A percentile compares a stretch with the other conserved stretches of the same genome.
phyloP scores from a whole-genome alignment of 2,113 vertebrate species.

The Pterocles burchelli region DNA sequence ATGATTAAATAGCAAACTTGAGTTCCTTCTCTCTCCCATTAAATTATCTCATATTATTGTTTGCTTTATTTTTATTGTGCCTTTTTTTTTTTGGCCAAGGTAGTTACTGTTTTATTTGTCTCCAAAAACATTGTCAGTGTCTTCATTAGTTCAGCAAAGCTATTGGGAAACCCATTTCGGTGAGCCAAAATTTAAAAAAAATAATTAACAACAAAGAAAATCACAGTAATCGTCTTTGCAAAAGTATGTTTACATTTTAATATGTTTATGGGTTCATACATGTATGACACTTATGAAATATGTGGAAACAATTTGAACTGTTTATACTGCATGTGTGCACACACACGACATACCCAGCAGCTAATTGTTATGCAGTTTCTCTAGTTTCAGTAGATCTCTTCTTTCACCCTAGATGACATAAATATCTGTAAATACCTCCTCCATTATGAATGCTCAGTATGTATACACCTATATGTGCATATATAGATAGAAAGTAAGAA shows the following conservation, averaged over 20 bases:
- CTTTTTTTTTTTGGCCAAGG: conserved; percentile 23
- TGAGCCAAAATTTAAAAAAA: neutral
- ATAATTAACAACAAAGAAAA: conserved; percentile 27
- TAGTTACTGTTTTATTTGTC: conserved; percentile 51
- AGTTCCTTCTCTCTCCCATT: conserved; percentile 13
- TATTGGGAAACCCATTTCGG: conserved; percentile 64
- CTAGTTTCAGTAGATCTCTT: neutral
- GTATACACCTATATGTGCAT: neutral
- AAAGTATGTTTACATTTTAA: conserved; percentile 29
- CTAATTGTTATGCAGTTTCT: neutral
- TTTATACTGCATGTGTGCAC: neutral
- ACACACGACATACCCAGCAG: neutral
- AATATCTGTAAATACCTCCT: neutral
- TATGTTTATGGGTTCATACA: neutral
- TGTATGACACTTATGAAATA: neutral
- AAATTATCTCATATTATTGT: too few species aligned
- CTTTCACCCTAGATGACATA: neutral
- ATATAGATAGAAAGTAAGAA: neutral
- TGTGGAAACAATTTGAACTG: neutral
- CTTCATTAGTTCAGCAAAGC: conserved; percentile 69
- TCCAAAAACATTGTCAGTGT: conserved; percentile 61
- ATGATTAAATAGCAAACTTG: conserved; percentile 45
- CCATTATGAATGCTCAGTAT: neutral
- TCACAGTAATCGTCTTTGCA: conserved; percentile 4
- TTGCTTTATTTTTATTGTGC: conserved; percentile 51